phyloP scores from a whole-genome alignment of 2,113 vertebrate species.

The Thomomys bottae region DNA sequence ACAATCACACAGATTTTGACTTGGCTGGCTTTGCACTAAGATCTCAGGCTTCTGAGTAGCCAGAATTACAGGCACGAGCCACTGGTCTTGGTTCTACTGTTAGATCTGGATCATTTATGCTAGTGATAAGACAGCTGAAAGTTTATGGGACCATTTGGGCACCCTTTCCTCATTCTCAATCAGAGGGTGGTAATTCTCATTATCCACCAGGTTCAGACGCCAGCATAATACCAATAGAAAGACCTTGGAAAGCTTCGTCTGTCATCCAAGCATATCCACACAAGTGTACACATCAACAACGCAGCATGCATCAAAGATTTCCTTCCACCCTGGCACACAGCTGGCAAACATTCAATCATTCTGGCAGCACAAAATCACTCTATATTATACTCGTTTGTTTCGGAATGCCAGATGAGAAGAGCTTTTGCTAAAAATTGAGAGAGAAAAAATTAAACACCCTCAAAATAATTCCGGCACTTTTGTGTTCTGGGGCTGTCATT shows the following conservation, averaged over 20 bases:
- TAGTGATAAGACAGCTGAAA: neutral
- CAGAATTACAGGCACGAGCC: no score
- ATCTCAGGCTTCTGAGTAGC: no score
- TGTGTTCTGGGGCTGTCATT: conserved; percentile 44
- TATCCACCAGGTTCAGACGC: neutral
- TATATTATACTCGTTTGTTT: conserved; percentile 46
- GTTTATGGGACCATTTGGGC: neutral
- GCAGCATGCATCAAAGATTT: neutral
- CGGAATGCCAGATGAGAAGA: conserved; percentile 54
- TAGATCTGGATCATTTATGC: neutral
- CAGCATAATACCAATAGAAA: neutral
- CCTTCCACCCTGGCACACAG: neutral
- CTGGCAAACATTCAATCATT: conserved; percentile 36
- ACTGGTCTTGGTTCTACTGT: no score
- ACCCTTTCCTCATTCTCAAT: neutral
- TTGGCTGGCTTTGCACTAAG: no score
- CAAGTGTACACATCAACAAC: neutral
- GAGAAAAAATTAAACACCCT: conserved; percentile 43
- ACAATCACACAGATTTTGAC: no score
- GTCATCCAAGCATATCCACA: neutral
- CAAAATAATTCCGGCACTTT: neutral
- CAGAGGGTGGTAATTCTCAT: neutral
- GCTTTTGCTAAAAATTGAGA: conserved; percentile 40
- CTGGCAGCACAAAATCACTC: conserved; percentile 15
- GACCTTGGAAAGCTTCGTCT: neutral